These are phyloP conservation scores for Xestia ashworthii DNA, from an alignment of 2,888 invertebrate genomes.

Conservation along the genomic window DNA sequence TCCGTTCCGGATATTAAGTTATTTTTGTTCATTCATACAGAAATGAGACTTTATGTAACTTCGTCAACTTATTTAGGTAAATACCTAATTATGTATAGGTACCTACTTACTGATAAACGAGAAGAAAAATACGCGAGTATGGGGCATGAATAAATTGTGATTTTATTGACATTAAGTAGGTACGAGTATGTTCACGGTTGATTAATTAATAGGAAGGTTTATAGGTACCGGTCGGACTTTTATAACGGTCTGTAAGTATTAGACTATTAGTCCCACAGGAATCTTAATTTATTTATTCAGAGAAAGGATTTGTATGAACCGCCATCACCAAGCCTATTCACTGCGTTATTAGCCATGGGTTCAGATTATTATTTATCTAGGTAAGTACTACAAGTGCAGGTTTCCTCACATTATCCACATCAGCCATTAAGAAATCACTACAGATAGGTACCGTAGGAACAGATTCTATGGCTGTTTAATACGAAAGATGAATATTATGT, in stretches of 20 bases:
- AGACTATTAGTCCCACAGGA: not conserved
- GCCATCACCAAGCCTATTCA: not conserved
- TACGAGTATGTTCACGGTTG: not conserved
- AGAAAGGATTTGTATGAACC: not conserved
- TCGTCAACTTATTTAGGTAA: no score
- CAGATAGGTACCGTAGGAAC: not conserved
- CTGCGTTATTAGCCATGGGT: not conserved
- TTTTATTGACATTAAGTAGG: not conserved
- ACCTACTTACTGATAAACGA: not conserved
- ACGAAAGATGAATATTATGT: constrained; percentile 32
- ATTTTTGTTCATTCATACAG: no score
- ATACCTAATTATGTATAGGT: no score
- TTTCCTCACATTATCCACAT: not conserved
- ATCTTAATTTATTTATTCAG: not conserved
- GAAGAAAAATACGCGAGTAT: not conserved
- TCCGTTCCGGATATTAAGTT: no score
- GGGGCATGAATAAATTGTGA: not conserved
- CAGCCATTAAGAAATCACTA: constrained; percentile 7
- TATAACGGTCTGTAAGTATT: not conserved
- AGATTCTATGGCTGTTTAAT: not conserved
- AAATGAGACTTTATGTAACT: no score
- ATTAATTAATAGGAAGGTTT: not conserved
- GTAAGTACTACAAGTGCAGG: not conserved
- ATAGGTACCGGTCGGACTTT: not conserved
- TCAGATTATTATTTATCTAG: not conserved